Base-by-base conservation (phyloP, 2,113 vertebrate genomes). In the Choloepus hoffmanni region DNA sequence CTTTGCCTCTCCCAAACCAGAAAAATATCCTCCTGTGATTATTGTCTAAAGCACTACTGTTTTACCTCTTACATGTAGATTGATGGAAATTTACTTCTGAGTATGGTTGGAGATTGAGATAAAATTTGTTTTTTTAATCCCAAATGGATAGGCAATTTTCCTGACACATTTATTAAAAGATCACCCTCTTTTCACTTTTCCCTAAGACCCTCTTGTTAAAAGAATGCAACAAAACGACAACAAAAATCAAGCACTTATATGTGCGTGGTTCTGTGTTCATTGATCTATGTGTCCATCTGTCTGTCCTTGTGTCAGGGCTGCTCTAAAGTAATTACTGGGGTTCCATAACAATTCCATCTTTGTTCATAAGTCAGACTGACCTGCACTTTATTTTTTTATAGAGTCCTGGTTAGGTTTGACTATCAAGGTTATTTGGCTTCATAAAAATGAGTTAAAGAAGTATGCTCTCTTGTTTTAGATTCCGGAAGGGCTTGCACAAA, bases 291-390 rank as follows among this genome's bases (percentile, higher is more conserved):
- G 65, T n/a, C 65, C 30, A n/a, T n/a, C 30, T 14, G 18, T 23
- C 21, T 14, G 36, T 24, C 8, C 63, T 26, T 53, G 26, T 7
- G 6, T 16, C 68, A 23, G 43, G 19, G 36, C 11, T 19, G 19
- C 23, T 2, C 28, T 5, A 14, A 58, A 14, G 30, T 58, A 8
- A 14, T 14, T 14, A 1, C 16, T 7, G 7, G 2, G 2, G 10
- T 45, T 30, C 33, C 30, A 9, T 5, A 5, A 43, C 30, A 45
- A 87, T 23, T 60, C 18, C 16, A 33, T 26, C 67, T 33, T 53
- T 43, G 13, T 33, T 15, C 9, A 0, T 53, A 63, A 73, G 36
- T 5, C 63, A n/a, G 26, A 6, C 14, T 33, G 73, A 45, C 30
- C 30, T n/a, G 67, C 3, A 43, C 36, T 68, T 53, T 24, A 1